These are phyloP conservation scores for Sminthurinus signatus DNA, from an alignment of 1,140 invertebrate genomes.

Conservation along the genomic window DNA sequence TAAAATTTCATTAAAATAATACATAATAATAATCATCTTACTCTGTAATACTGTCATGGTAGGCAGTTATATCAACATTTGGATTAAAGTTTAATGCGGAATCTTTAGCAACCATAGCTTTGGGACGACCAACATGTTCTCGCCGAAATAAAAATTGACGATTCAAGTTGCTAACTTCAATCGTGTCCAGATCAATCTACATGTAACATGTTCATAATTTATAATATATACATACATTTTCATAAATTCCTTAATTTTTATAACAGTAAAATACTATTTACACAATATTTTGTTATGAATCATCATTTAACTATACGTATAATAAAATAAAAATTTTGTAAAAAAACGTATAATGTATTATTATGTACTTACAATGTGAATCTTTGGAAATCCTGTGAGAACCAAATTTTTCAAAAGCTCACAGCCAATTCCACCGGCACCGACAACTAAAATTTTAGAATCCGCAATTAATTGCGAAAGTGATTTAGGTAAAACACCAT, in stretches of 20 bases:
- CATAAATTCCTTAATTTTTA: no score
- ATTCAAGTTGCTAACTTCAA: slow-evolving; percentile 99
- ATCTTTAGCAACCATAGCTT: slow-evolving; percentile 79
- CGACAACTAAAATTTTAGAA: slow-evolving; percentile 79
- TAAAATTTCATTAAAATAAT: no score
- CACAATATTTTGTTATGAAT: no score
- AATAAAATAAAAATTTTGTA: no score
- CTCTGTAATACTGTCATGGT: slow-evolving; percentile 91
- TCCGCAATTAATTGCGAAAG: slow-evolving; percentile 49
- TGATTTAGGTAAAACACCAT: slow-evolving; percentile 56
- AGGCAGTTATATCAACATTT: slow-evolving; percentile 74
- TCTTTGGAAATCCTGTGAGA: slow-evolving; percentile 83
- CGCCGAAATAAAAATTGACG: slow-evolving; percentile 97
- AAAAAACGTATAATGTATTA: no score
- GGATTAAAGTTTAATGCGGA: slow-evolving; percentile 84
- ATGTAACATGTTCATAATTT: no score
- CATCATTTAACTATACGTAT: no score
- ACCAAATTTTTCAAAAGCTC: slow-evolving; percentile 97
- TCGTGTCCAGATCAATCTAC: slow-evolving; percentile 98
- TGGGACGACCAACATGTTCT: slow-evolving; percentile 96
- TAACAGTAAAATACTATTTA: no score
- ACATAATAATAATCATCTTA: slow-evolving; percentile 49
- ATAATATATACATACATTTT: no score
- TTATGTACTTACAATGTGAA: slow-evolving; percentile 78
- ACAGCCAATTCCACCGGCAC: slow-evolving; percentile 98